These are phyloP conservation scores for Rattus rattus DNA, from an alignment of 2,113 vertebrate genomes.

Conservation along the genomic window DNA sequence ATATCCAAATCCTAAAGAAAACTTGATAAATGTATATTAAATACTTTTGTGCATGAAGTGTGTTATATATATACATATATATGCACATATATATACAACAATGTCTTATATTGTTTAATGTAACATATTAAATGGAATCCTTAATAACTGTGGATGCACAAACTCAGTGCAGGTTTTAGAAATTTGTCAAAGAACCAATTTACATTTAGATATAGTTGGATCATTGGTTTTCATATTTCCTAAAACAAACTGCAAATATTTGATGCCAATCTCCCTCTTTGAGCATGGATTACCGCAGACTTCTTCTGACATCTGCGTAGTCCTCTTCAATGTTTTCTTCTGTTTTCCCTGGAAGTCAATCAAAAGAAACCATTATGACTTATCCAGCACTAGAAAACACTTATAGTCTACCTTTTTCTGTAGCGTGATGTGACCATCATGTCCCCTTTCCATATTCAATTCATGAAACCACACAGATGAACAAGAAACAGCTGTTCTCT, in stretches of 20 bases:
- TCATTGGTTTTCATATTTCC: neutral
- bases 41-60: neutral
- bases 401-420: neutral
- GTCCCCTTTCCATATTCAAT: neutral
- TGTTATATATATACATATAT: neutral
- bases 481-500: neutral
- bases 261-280: neutral
- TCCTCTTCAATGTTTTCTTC: neutral
- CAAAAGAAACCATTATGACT: neutral
- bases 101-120: neutral
- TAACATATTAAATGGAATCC: neutral
- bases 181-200: neutral
- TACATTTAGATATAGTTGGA: neutral
- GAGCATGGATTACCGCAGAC: neutral
- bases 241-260: neutral
- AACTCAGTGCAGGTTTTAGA: neutral
- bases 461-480: neutral
- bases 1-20: neutral
- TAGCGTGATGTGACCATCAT: too few relatives aligned
- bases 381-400: neutral
- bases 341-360: neutral
- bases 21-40: neutral
- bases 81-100: neutral
- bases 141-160: neutral
- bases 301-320: neutral